Percentiles rank a stretch among this genome's conserved stretches.
These are phyloP conservation scores for Ciconia nigra DNA, from an alignment of 2,797 vertebrate genomes.

Conservation along the genomic window DNA sequence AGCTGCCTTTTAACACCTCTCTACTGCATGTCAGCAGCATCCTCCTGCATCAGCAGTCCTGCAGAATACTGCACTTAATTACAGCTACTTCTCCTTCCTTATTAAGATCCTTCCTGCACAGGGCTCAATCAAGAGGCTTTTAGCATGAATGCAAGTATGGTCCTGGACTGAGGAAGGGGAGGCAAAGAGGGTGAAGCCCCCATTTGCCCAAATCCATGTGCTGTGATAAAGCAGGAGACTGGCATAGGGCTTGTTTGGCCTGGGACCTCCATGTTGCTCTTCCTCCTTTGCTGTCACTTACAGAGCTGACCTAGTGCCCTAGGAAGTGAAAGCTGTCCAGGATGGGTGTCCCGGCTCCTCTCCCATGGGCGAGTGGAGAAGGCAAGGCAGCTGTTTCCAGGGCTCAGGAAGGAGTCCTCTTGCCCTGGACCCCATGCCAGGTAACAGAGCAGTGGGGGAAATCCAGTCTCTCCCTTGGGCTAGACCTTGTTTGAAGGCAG, in stretches of 20 bases:
- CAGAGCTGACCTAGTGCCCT: neutral
- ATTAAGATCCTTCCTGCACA: neutral
- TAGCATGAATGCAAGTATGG: neutral
- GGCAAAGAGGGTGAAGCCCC: fast-evolving
- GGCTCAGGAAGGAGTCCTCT: neutral
- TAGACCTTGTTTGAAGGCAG: neutral
- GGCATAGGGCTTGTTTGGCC: neutral
- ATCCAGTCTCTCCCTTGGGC: neutral
- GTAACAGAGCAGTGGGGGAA: neutral
- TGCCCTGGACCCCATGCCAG: neutral
- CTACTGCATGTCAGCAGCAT: fast-evolving
- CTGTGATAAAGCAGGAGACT: neutral
- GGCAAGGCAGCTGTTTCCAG: neutral
- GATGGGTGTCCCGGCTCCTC: fast-evolving
- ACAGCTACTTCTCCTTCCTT: neutral
- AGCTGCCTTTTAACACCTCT: neutral
- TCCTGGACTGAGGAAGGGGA: neutral
- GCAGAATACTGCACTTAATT: neutral
- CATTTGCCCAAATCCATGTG: neutral
- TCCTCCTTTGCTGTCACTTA: neutral
- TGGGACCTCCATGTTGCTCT: neutral
- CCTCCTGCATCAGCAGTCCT: neutral
- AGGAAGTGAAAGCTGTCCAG: neutral
- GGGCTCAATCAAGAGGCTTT: neutral
- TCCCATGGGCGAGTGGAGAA: neutral